Evolutionary conservation across 2,888 invertebrate genomes (phyloP).

Genomic region (Hypselothyrea guttata): DNA sequence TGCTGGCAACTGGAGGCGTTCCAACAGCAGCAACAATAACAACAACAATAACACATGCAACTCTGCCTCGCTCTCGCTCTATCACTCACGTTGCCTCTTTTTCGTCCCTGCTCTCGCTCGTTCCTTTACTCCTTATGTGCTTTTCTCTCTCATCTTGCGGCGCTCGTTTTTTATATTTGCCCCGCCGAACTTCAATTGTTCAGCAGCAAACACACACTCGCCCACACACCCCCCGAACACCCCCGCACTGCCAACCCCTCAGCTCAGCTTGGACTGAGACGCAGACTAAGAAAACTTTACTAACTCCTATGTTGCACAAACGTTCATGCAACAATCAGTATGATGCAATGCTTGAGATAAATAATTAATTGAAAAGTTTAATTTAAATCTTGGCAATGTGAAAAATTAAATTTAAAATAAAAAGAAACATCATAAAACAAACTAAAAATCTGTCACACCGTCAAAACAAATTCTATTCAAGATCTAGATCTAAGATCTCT

Average conservation of each 20-base stretch:
- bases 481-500: too few species aligned
- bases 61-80: slow-evolving; percentile 11
- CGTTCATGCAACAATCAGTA: slow-evolving; percentile 40
- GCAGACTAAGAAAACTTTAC: slow-evolving; percentile 24
- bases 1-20: slow-evolving; percentile 65
- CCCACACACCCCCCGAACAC: background rate
- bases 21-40: slow-evolving; percentile 48
- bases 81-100: background rate
- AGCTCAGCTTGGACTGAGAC: slow-evolving; percentile 6
- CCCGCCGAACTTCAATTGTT: slow-evolving; percentile 74
- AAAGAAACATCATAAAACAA: too few species aligned
- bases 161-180: slow-evolving; percentile 69
- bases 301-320: slow-evolving; percentile 50
- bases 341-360: background rate
- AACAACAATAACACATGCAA: slow-evolving; percentile 39
- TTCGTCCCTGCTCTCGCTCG: slow-evolving; percentile 1
- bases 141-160: slow-evolving; percentile 15
- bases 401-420: too few species aligned
- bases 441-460: too few species aligned
- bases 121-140: too few species aligned
- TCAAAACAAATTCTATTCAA: too few species aligned
- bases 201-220: slow-evolving; percentile 51
- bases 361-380: too few species aligned
- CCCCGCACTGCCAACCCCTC: background rate
- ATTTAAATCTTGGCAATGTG: too few species aligned